These are phyloP conservation scores for Argyresthia albistria DNA, from an alignment of 2,888 invertebrate species.

Conservation along the genomic window DNA sequence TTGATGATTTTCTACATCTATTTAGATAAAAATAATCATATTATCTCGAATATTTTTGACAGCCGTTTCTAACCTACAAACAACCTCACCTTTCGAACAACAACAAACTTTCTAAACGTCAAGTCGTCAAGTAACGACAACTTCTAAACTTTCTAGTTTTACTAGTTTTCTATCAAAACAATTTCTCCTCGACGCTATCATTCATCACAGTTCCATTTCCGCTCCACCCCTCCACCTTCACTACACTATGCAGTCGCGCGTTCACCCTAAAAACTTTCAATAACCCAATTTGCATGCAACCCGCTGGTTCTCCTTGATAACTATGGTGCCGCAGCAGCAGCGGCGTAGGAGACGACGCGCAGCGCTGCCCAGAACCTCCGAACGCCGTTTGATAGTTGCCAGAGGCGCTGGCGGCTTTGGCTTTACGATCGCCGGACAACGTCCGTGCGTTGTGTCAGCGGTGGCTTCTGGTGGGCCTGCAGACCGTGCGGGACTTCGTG, in stretches of 20 bases:
- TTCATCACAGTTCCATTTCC: background rate
- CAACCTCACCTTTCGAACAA: background rate
- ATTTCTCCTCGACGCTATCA: background rate
- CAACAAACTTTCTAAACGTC: background rate
- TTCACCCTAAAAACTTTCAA: background rate
- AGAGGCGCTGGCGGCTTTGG: constrained; percentile 94
- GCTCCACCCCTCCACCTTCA: background rate
- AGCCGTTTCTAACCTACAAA: too few relatives aligned
- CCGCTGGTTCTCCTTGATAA: background rate
- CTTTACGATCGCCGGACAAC: constrained; percentile 97
- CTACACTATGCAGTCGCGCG: background rate
- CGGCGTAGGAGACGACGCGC: constrained; percentile 55
- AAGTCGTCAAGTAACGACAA: background rate
- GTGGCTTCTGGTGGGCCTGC: constrained; percentile 91
- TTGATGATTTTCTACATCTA: background rate
- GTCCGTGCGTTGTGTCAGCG: constrained; percentile 95
- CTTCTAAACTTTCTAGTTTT: constrained; percentile 3
- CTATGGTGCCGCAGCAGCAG: constrained; percentile 63
- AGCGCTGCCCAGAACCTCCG: constrained; percentile 64
- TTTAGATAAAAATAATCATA: too few relatives aligned
- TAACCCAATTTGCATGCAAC: background rate
- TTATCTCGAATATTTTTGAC: too few relatives aligned
- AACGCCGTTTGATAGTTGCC: constrained; percentile 87
- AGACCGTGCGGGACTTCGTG: constrained; percentile 89
- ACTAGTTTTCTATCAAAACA: constrained; percentile 1